Evolutionary conservation across 2,888 invertebrate species (phyloP).

Genomic region (Strigamia maritima): DNA sequence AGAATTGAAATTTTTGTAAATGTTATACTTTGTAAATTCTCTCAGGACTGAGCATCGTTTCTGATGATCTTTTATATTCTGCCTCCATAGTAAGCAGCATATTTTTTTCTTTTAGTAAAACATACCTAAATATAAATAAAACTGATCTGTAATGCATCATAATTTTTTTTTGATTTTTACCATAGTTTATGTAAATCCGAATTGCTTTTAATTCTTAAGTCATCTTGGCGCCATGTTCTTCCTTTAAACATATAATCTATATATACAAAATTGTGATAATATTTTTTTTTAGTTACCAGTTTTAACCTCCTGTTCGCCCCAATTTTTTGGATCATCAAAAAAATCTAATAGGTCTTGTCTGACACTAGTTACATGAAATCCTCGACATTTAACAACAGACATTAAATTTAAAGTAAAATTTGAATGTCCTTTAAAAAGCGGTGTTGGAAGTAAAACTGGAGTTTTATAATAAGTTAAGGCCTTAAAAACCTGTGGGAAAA

Average conservation of each 20-base stretch:
- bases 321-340: constrained; percentile 81
- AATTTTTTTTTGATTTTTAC: constrained; percentile 57
- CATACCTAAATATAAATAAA: constrained; percentile 59
- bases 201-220: constrained; percentile 90
- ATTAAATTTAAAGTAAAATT: neutral
- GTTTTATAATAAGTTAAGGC: neutral
- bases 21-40: constrained; percentile 74
- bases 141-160: neutral
- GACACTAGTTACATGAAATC: constrained; percentile 2
- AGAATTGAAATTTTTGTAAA: neutral
- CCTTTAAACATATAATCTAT: constrained; percentile 53
- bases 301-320: constrained; percentile 70
- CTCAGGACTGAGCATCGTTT: constrained; percentile 84
- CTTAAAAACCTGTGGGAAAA: neutral
- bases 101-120: constrained; percentile 90
- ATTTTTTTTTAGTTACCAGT: constrained; percentile 55
- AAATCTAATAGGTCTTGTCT: constrained; percentile 63
- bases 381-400: neutral
- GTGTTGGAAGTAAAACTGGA: neutral
- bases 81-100: constrained; percentile 96
- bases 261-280: neutral
- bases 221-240: constrained; percentile 82
- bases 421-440: neutral
- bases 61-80: constrained; percentile 63
- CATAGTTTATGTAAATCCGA: constrained; percentile 94